These are phyloP conservation scores for Nebria ingens DNA, from an alignment of 1,140 invertebrate species.

Conservation along the genomic window DNA sequence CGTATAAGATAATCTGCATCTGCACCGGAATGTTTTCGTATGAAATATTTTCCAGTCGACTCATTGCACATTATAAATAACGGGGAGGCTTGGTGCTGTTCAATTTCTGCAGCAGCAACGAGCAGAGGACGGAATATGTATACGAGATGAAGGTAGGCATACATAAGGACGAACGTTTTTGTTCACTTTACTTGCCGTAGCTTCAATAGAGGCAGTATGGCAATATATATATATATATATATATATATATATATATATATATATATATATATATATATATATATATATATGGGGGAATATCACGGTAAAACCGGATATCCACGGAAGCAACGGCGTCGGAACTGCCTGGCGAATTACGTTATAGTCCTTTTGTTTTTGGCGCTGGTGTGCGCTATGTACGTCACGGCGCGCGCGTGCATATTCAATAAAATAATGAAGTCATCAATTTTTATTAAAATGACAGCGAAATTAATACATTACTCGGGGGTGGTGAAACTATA, in stretches of 20 bases:
- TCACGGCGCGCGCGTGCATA: not conserved
- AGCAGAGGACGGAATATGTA: too few species aligned
- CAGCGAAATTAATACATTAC: not conserved
- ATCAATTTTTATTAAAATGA: slow-evolving; percentile 6
- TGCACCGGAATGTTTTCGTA: not conserved
- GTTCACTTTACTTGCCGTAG: too few species aligned
- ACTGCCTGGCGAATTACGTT: not conserved
- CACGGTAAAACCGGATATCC: too few species aligned
- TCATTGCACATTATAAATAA: slow-evolving; percentile 9
- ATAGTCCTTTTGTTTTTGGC: not conserved
- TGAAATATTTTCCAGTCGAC: slow-evolving; percentile 8
- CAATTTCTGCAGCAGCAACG: not conserved
- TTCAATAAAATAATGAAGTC: slow-evolving; percentile 8
- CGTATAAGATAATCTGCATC: slow-evolving; percentile 3
- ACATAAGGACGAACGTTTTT: too few species aligned
- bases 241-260: too few species aligned
- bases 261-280: too few species aligned
- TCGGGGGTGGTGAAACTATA: not conserved
- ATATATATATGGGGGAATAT: too few species aligned
- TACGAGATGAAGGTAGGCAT: not conserved
- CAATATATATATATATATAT: too few species aligned
- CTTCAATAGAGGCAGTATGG: too few species aligned
- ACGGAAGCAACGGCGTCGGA: not conserved
- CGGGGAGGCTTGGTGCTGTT: not conserved
- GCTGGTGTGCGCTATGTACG: not conserved